Evolutionary conservation across 1,140 invertebrate genomes (phyloP), one percentile per base, ranked within the genome.

Genomic region (Monochamus saltuarius): DNA sequence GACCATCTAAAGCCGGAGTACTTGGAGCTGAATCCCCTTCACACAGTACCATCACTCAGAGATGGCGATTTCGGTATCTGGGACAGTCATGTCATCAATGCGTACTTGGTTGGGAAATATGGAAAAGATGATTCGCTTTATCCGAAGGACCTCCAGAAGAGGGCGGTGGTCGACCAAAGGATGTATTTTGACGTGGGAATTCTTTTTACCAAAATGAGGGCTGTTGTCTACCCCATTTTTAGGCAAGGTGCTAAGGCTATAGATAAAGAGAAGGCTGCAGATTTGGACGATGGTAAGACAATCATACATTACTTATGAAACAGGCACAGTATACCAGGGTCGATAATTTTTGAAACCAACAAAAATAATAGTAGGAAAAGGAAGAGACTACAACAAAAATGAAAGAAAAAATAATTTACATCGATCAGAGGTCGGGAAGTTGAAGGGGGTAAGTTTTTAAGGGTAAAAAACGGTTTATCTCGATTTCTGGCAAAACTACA

Each of bases 41-140:
- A 88, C 56, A 85, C 84, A 1, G 80, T 89, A 54, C 87, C 87
- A 7, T 87, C 85, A 1, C 73, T 89, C 60, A 82, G 85, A 69
- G 87, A 87, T 61, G 80, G 81, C 59, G 86, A 82, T 38, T 85
- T 83, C 46, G 78, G 80, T 51, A 66, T 83, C 49, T 82, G 77
- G 73, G 83, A 83, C 62, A 84, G 84, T 63, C 82, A 85, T 46
- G 83, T 85, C 1, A 85, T 86, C 19, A 73, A 76, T 29, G 71
- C 77, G 3, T 87, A 87, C 68, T 65, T 87, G 62, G 83, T 78
- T 3, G 80, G 78, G 34, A 81, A 83, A 72, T 87, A 86, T 67
- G 81, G 75, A 11, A 75, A 80, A 45, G 74, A 81, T 11, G 79
- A 83, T 60, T 69, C 75, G 19, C 71, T 87, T 0, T 86, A 86